These are phyloP conservation scores for Nothocercus julius DNA, from an alignment of 2,113 vertebrate genomes.

Conservation along the genomic window DNA sequence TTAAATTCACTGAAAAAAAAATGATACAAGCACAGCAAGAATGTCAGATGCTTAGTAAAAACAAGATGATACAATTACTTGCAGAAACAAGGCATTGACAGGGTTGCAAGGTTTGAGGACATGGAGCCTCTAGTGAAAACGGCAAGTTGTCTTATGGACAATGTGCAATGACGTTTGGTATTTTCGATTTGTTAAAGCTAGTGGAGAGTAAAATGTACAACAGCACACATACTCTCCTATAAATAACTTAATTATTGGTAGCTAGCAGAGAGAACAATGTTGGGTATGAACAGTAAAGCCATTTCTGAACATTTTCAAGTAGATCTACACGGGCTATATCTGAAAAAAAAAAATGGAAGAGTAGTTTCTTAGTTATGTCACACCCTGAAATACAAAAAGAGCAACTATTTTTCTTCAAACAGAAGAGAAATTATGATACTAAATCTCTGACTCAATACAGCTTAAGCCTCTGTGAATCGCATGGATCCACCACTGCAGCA, in stretches of 20 bases:
- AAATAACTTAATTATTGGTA: not conserved
- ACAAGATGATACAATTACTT: not conserved
- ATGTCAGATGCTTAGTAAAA: not conserved
- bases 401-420: not conserved
- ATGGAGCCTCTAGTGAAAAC: not conserved
- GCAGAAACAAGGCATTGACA: not conserved
- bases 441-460: not conserved
- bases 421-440: not conserved
- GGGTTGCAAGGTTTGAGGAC: not conserved
- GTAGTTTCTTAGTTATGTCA: not conserved
- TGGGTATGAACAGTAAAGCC: not conserved
- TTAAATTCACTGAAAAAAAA: not conserved
- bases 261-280: not conserved
- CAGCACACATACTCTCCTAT: not conserved
- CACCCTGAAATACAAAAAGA: not conserved
- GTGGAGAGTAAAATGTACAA: not conserved
- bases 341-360: not conserved
- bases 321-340: not conserved
- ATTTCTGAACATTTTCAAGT: not conserved
- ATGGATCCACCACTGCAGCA: not conserved
- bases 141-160: not conserved
- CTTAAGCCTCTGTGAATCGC: not conserved
- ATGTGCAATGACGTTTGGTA: not conserved
- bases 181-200: not conserved
- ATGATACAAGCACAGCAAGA: not conserved